A percentile compares a stretch with the other conserved stretches of the same genome.
Evolutionary conservation across 2,888 invertebrate species (phyloP).

Genomic region (Trichopoda pennipes): DNA sequence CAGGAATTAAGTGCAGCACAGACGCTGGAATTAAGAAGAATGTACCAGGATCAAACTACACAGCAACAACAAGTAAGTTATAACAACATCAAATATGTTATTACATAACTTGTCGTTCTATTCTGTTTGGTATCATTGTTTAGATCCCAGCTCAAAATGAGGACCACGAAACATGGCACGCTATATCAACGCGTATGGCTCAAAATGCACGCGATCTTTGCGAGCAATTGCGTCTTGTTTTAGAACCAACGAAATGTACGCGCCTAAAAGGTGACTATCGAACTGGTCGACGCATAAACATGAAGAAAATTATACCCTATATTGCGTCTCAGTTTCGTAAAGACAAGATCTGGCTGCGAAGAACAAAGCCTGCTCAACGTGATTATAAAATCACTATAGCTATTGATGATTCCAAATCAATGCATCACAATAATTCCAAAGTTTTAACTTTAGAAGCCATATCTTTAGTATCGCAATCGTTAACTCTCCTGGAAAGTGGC

Average conservation of each 20-base stretch:
- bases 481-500: constrained; percentile 96
- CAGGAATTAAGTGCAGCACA: constrained; percentile 76
- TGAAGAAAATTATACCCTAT: constrained; percentile 98
- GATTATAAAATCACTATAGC: constrained; percentile 98
- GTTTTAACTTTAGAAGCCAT: constrained; percentile 97
- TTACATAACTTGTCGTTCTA: background rate
- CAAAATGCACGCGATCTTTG: constrained; percentile 91
- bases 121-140: background rate
- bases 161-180: constrained; percentile 79
- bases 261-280: constrained; percentile 96
- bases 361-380: constrained; percentile 96
- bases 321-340: constrained; percentile 99
- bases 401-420: constrained; percentile 96
- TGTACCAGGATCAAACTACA: constrained; percentile 77
- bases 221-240: constrained; percentile 94
- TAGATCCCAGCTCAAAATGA: constrained; percentile 75
- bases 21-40: constrained; percentile 76
- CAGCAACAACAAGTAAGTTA: constrained; percentile 74
- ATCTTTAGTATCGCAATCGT: constrained; percentile 93
- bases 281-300: constrained; percentile 97
- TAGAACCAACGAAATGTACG: constrained; percentile 97
- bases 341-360: constrained; percentile 98
- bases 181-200: constrained; percentile 79
- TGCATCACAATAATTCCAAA: constrained; percentile 94
- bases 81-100: background rate